Evolutionary conservation across 2,888 invertebrate genomes (phyloP).

Genomic region (Sminthurinus aureus): DNA sequence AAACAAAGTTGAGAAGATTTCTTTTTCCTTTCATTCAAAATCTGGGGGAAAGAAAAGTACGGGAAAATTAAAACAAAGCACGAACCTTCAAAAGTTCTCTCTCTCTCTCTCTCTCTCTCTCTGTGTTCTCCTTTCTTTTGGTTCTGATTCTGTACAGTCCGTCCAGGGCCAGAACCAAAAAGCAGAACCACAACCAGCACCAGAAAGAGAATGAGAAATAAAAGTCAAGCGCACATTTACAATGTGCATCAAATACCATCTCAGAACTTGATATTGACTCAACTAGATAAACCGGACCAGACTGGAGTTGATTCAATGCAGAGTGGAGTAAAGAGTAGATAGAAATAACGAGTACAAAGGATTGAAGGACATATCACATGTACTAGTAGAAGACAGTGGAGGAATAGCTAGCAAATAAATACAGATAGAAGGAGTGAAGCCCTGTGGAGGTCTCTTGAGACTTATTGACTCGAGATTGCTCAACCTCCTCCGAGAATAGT

Average conservation of each 20-base stretch:
- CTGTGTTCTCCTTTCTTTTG: neutral
- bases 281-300: too few relatives aligned
- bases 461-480: slow-evolving; percentile 44
- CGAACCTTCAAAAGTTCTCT: neutral
- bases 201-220: neutral
- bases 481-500: slow-evolving; percentile 27
- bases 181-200: neutral
- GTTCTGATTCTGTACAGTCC: neutral
- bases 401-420: neutral
- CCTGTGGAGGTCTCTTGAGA: slow-evolving; percentile 29
- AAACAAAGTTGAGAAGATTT: neutral
- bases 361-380: too few relatives aligned
- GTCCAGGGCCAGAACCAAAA: neutral
- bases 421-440: neutral
- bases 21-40: neutral
- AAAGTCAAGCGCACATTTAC: slow-evolving; percentile 10
- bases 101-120: neutral
- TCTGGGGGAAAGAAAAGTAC: too few relatives aligned
- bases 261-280: neutral
- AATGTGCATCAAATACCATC: neutral
- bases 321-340: too few relatives aligned
- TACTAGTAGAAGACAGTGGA: neutral
- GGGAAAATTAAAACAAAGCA: too few relatives aligned
- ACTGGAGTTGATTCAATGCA: too few relatives aligned
- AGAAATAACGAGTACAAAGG: too few relatives aligned